Evolutionary conservation across 2,113 vertebrate species (phyloP).

Genomic region (Hippopotamus amphibius): DNA sequence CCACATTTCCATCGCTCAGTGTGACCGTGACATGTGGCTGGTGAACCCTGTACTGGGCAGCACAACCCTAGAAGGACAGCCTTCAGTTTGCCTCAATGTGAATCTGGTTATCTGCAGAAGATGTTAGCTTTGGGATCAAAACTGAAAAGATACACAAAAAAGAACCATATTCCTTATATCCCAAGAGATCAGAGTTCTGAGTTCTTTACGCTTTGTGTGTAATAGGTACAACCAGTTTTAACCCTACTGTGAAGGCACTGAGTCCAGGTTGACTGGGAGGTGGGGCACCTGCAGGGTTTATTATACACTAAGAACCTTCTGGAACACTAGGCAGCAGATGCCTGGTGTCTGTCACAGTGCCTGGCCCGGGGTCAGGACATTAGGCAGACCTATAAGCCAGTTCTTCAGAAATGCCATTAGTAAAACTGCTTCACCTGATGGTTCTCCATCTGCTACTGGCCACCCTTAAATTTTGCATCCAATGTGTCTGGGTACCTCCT

Average conservation of each 20-base stretch:
- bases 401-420: not conserved
- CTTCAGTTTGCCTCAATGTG: not conserved
- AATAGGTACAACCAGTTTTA: not conserved
- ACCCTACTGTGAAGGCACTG: not conserved
- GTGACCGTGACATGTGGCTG: not conserved
- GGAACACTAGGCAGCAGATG: not conserved
- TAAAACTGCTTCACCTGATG: not conserved
- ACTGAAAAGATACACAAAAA: not conserved
- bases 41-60: not conserved
- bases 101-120: not conserved
- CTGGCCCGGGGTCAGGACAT: not conserved
- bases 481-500: not conserved
- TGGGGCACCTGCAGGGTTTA: not conserved
- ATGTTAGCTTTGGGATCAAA: conserved; percentile 20
- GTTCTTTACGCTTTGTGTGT: not conserved
- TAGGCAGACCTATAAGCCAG: not conserved
- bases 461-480: not conserved
- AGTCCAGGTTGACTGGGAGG: not conserved
- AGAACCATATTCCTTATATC: not conserved
- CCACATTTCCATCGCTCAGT: not conserved
- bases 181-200: not conserved
- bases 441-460: conserved; percentile 53
- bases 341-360: not conserved
- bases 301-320: not conserved
- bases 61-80: not conserved